Evolutionary conservation across 2,113 vertebrate species (phyloP).

Genomic region (Strix aluco): DNA sequence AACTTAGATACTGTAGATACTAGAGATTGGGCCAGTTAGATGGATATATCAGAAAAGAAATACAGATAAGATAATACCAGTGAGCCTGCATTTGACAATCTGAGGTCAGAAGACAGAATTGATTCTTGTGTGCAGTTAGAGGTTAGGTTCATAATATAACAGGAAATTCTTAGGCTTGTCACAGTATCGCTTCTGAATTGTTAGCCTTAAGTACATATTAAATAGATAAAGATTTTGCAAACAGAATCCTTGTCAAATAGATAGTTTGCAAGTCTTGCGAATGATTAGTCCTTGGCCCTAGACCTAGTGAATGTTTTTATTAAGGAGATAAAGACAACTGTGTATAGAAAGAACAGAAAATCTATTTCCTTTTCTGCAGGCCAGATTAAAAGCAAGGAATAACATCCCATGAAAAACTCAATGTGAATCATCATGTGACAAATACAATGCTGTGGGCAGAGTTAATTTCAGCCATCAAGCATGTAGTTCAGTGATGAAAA

Average conservation of each 20-base stretch:
- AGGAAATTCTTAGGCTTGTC: background rate
- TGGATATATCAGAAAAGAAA: background rate
- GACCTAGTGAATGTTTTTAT: background rate
- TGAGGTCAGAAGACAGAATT: background rate
- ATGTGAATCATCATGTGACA: background rate
- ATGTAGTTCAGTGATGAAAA: background rate
- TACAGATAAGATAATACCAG: background rate
- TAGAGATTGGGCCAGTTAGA: accelerated
- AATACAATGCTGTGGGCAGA: background rate
- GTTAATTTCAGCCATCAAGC: background rate
- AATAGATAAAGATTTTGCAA: background rate
- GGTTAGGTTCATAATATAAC: background rate
- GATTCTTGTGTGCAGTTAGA: background rate
- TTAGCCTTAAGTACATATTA: background rate
- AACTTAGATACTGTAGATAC: background rate
- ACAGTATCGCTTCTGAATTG: background rate
- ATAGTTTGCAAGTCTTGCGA: background rate
- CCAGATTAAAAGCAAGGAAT: background rate
- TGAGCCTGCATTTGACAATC: background rate
- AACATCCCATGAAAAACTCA: background rate
- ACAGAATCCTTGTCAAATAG: background rate
- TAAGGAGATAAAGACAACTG: background rate
- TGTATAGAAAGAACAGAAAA: background rate
- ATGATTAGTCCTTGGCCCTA: background rate
- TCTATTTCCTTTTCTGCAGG: background rate